These are phyloP conservation scores for Eilema caniola DNA, from an alignment of 2,888 invertebrate genomes.

Conservation along the genomic window DNA sequence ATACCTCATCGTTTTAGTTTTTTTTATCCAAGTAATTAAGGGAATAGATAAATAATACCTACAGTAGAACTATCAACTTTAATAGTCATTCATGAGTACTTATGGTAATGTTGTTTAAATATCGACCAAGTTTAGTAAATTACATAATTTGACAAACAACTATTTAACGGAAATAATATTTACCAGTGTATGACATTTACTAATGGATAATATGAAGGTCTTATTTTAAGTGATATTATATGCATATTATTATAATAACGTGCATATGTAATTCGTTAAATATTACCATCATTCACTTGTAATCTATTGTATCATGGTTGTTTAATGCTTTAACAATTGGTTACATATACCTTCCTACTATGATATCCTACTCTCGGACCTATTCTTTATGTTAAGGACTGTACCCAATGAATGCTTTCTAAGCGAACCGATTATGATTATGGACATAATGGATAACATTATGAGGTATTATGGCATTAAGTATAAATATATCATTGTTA, in stretches of 20 bases:
- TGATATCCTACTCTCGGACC: constrained; percentile 30
- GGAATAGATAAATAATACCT: constrained; percentile 19
- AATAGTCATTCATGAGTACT: neutral
- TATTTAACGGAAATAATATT: neutral
- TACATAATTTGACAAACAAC: neutral
- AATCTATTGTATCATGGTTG: neutral
- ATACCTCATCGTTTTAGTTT: constrained; percentile 18
- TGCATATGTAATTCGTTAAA: no score
- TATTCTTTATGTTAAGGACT: constrained; percentile 29
- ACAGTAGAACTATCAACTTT: neutral
- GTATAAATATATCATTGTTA: constrained; percentile 46
- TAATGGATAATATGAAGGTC: no score
- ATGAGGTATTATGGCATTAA: constrained; percentile 51
- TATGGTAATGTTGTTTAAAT: neutral
- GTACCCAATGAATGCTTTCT: constrained; percentile 42
- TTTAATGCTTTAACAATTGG: constrained; percentile 39
- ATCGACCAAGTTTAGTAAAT: neutral
- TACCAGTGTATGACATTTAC: neutral
- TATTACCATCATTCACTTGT: no score
- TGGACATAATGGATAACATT: constrained; percentile 50
- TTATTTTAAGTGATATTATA: no score
- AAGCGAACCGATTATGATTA: constrained; percentile 46
- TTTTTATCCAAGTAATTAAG: constrained; percentile 45
- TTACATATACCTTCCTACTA: constrained; percentile 19
- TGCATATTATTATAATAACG: no score